Evolutionary conservation across 2,888 invertebrate species (phyloP).

Genomic region (Dexiosoma caninum): DNA sequence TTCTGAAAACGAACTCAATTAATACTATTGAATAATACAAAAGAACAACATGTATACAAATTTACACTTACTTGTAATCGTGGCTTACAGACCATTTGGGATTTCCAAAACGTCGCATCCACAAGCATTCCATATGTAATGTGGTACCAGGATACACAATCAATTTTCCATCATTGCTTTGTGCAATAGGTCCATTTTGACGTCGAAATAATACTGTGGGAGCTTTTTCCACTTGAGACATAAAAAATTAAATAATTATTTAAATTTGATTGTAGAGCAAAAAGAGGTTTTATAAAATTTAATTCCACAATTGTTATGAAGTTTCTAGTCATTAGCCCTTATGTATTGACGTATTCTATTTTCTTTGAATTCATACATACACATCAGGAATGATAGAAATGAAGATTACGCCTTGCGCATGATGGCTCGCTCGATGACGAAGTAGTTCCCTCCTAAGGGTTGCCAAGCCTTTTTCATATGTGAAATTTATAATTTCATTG

Average conservation of each 20-base stretch:
- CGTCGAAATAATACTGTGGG: constrained; percentile 91
- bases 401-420: no score
- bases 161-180: constrained; percentile 85
- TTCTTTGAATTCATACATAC: no score
- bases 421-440: no score
- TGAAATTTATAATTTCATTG: no score
- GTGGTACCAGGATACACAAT: constrained; percentile 91
- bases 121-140: constrained; percentile 92
- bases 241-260: neutral
- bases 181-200: constrained; percentile 89
- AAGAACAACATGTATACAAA: neutral
- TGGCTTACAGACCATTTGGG: constrained; percentile 90
- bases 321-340: no score
- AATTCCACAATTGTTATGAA: no score
- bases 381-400: no score
- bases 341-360: no score
- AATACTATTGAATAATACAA: neutral
- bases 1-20: constrained; percentile 76
- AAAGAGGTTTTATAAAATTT: no score
- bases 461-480: no score
- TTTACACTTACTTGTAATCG: constrained; percentile 78
- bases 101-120: constrained; percentile 90
- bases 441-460: no score
- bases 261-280: no score
- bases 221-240: constrained; percentile 85